Evolutionary conservation across 1,140 invertebrate genomes (phyloP).

Genomic region (Meloidogyne floridensis): DNA sequence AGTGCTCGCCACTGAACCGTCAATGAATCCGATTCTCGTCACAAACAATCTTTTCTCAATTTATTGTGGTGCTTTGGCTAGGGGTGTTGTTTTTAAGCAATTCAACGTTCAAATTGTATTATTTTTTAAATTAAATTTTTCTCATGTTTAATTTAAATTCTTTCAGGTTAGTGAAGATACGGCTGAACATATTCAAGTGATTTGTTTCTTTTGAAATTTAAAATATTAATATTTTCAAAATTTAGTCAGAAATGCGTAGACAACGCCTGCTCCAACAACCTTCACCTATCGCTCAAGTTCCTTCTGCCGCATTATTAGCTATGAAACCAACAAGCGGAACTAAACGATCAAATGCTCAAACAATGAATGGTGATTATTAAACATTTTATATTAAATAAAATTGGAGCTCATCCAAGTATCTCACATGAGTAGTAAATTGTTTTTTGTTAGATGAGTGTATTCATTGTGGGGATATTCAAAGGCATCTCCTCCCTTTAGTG

Average conservation of each 20-base stretch:
- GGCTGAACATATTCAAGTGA: slow-evolving; percentile 63
- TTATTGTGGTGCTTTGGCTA: slow-evolving; percentile 56
- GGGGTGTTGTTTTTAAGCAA: slow-evolving; percentile 50
- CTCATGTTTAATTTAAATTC: too few species aligned
- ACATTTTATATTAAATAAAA: too few species aligned
- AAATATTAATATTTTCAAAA: not conserved
- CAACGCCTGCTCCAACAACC: slow-evolving; percentile 64
- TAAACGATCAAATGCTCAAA: slow-evolving; percentile 49
- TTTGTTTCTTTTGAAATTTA: not conserved
- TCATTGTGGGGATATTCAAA: too few species aligned
- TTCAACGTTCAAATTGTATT: slow-evolving; percentile 54
- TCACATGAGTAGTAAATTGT: too few species aligned
- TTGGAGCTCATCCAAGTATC: too few species aligned
- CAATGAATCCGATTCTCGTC: slow-evolving; percentile 55
- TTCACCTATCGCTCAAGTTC: slow-evolving; percentile 55
- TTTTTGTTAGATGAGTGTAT: too few species aligned
- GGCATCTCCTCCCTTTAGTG: too few species aligned
- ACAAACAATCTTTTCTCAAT: slow-evolving; percentile 56
- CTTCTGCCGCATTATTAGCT: slow-evolving; percentile 55
- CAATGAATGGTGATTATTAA: slow-evolving; percentile 27
- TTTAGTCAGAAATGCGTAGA: slow-evolving; percentile 60
- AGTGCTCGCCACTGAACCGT: slow-evolving; percentile 55
- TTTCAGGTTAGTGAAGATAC: slow-evolving; percentile 57
- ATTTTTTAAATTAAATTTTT: not conserved
- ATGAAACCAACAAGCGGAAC: slow-evolving; percentile 55